Percentiles rank a stretch among this genome's conserved stretches.
phyloP scores from a whole-genome alignment of 1,140 invertebrate genomes.

The Aphis gossypii region DNA sequence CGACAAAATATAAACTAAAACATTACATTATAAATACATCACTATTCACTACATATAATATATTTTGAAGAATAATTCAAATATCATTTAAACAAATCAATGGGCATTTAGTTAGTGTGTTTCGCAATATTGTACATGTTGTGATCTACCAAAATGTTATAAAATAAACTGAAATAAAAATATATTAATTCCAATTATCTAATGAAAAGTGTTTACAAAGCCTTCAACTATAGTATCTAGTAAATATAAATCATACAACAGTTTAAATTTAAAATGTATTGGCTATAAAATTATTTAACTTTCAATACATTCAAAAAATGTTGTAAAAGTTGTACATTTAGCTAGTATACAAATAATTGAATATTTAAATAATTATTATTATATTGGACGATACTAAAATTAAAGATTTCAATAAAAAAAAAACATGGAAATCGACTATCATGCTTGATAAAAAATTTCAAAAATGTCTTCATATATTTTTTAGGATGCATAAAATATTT shows the following conservation, averaged over 20 bases:
- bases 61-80: background rate
- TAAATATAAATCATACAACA: background rate
- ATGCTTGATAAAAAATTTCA: background rate
- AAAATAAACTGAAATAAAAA: background rate
- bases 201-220: background rate
- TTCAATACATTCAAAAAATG: background rate
- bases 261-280: background rate
- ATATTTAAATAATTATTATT: background rate
- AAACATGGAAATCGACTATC: background rate
- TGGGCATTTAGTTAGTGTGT: no score
- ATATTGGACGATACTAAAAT: background rate
- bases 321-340: background rate
- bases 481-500: background rate
- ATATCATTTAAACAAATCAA: background rate
- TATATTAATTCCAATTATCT: background rate
- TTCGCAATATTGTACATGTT: no score
- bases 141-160: background rate
- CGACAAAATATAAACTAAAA: background rate
- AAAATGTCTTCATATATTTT: background rate
- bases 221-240: background rate
- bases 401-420: background rate
- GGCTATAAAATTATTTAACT: background rate
- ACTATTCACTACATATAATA: background rate
- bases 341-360: background rate
- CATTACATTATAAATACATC: background rate